phyloP scores from a whole-genome alignment of 2,797 vertebrate genomes.

The Tamandua tetradactyla region DNA sequence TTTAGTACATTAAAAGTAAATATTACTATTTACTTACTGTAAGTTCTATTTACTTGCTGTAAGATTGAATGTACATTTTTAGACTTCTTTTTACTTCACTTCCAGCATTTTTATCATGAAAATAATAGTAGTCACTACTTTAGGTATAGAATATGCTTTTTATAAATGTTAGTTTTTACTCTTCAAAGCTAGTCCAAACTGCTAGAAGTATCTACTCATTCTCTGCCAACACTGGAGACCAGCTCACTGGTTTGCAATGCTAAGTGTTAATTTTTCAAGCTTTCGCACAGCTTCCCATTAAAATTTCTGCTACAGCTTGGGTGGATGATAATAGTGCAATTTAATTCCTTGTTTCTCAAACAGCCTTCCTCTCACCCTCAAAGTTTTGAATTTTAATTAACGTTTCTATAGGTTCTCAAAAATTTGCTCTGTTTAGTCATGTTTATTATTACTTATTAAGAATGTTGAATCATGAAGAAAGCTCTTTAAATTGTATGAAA shows the following conservation, averaged over 20 bases:
- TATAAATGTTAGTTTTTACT: background rate
- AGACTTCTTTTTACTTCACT: background rate
- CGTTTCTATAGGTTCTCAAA: background rate
- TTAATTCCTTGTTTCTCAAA: background rate
- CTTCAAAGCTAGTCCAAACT: background rate
- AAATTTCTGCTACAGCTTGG: background rate
- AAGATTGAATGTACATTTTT: background rate
- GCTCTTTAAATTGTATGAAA: background rate
- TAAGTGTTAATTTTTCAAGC: background rate
- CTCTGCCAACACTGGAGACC: rapidly evolving
- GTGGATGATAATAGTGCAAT: background rate
- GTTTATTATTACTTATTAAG: background rate
- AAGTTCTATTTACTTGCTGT: background rate
- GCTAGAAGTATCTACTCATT: background rate
- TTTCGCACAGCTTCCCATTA: background rate
- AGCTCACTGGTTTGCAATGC: background rate
- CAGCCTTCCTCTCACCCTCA: background rate
- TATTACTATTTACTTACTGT: too few relatives aligned
- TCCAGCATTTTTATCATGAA: background rate
- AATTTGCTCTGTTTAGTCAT: background rate
- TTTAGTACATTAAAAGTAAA: too few relatives aligned
- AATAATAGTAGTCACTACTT: background rate
- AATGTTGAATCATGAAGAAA: background rate
- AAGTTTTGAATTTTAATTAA: background rate
- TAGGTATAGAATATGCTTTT: background rate